Base-by-base conservation (phyloP, 2,113 vertebrate species). In the Tragelaphus imberbis region DNA sequence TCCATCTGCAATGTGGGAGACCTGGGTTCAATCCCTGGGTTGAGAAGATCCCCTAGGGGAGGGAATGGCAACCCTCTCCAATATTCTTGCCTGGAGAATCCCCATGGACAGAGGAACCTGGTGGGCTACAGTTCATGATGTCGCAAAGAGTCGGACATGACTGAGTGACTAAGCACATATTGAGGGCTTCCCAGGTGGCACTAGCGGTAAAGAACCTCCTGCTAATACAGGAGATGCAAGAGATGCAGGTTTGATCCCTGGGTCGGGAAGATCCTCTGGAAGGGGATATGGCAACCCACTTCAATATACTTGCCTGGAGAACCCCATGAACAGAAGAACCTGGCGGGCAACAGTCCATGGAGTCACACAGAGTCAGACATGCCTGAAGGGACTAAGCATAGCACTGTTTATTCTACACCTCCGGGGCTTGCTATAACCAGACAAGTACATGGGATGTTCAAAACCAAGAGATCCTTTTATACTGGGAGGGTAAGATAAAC, bases 111-210 rank as follows among this genome's bases (percentile, higher is more conserved):
- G n/a, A 71, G n/a, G n/a, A 23, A 71, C 68, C n/a, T 71, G 19
- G n/a, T 40, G n/a, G 10, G 4, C 68, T 71, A 23, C 68, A 40
- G n/a, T 40, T 23, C n/a, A 23, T 12, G 19, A 71, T 71, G 68
- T 71, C 1, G 0, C 68, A 36, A 71, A 36, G 19, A 40, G 10
- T 21, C 1, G 0, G 5, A 40, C n/a, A 40, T 36, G 68, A 17
- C 68, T 71, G 68, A 71, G 68, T 3, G 5, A 71, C 68, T 71
- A 40, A 71, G 5, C n/a, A 23, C 10, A 36, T 71, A 40, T 5
- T 23, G 65, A 71, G 68, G n/a, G n/a, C 40, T 71, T 71, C n/a
- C 19, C 68, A 23, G 19, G n/a, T 40, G n/a, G 68, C 5, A 1
- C 65, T 6, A 71, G 9, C 23, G 10, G n/a, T 71, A 40, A 71